Conservation (phyloP, 2,113 vertebrate genomes). For the Puma concolor region DNA sequence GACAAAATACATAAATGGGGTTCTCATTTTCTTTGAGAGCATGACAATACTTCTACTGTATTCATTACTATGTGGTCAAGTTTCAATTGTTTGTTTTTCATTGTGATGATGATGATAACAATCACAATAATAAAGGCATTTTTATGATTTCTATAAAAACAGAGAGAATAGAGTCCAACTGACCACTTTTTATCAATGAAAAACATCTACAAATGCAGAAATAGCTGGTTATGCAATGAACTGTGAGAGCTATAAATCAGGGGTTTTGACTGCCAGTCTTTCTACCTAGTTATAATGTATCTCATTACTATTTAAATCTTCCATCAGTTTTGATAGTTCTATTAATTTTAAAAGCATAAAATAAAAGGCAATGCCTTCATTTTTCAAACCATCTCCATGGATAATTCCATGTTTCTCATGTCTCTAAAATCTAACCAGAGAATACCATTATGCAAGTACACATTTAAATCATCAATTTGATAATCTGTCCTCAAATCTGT, state of each 20-base stretch:
- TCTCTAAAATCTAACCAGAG: not conserved
- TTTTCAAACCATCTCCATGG: not conserved
- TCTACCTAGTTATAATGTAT: not conserved
- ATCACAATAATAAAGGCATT: not conserved
- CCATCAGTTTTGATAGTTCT: not conserved
- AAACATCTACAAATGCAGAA: not conserved
- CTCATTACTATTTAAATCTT: constrained; percentile 14
- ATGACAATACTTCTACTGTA: not conserved
- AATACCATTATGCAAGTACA: not conserved
- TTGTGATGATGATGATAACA: not conserved
- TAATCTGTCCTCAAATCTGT: not conserved
- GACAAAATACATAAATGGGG: not conserved
- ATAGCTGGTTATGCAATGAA: not conserved
- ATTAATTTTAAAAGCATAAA: constrained; percentile 37
- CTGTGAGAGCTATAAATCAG: not conserved
- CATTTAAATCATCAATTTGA: not conserved
- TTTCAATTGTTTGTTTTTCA: not conserved
- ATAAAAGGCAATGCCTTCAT: not conserved
- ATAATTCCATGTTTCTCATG: not conserved
- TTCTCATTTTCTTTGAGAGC: not conserved
- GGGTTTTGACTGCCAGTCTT: not conserved
- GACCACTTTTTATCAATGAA: not conserved
- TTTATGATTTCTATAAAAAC: not conserved
- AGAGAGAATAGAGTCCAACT: not conserved
- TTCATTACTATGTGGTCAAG: not conserved